Evolutionary conservation across 2,888 invertebrate genomes (phyloP), one percentile per base, ranked within the genome.

Genomic region (Parapristionchus giblindavisi): DNA sequence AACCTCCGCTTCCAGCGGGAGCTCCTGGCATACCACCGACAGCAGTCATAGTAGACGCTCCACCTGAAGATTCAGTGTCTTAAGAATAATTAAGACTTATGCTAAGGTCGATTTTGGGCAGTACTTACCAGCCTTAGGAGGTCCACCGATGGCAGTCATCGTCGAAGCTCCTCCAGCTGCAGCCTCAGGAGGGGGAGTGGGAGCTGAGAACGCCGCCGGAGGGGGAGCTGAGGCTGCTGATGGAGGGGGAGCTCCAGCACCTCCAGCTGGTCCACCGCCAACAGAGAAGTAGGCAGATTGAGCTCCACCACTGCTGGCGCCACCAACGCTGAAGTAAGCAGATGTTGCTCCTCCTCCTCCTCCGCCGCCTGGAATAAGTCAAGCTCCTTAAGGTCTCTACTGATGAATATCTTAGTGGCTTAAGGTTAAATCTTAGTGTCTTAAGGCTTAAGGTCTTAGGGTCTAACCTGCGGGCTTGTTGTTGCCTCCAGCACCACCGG

Each of bases 241-340:
- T 6, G 61, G 52, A 43, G 76, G 74, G 3, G 75, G 73, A 54
- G 75, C 78, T 63, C 78, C 77, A 6, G 73, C 76, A 32, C 75
- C 77, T 17, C 51, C 61, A 24, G 73, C 73, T 4, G 68, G 66
- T 1, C 76, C 75, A 36, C 77, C 78, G 34, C 80, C 79, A 52
- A 76, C 78, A 38, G 77, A 77, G 73, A 81, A 78, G 73, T 81
- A 82, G 65, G 77, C 78, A 32, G 81, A 81, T 0, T 72, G 68
- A 43, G 79, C 76, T 61, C 78, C 81, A 17, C 76, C 58, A 24
- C 51, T 52, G 27, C 77, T 58, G 17, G 75, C 78, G 43, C 77
- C 79, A 61, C 79, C 79, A 3, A 76, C 77, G 63, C 78, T 78
- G 52, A 61, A 61, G 73, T 60, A 61, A 32, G 72, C 78, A 17